Percentiles rank a stretch among this genome's conserved stretches.
These are phyloP conservation scores for Hycleus phaleratus DNA, from an alignment of 1,140 invertebrate genomes.

Conservation along the genomic window DNA sequence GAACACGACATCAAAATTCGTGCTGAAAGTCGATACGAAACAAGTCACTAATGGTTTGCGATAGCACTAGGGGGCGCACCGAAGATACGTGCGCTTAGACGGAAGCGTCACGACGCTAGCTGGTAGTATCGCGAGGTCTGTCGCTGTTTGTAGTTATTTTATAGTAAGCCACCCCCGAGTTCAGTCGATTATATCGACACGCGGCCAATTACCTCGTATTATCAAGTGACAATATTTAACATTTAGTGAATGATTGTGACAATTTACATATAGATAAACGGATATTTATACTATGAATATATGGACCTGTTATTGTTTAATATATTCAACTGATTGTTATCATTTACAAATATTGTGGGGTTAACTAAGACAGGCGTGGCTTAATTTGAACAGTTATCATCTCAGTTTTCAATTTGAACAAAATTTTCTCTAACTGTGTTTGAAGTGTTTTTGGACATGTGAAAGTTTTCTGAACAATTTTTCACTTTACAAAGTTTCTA, in stretches of 20 bases:
- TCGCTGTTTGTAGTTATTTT: constrained; percentile 8
- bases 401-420: not conserved
- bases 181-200: constrained; percentile 7
- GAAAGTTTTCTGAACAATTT: not conserved
- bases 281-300: too few species aligned
- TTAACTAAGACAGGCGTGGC: constrained; percentile 10
- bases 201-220: constrained; percentile 1
- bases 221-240: not conserved
- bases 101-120: constrained; percentile 13
- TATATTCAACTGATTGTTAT: too few species aligned
- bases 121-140: constrained; percentile 11
- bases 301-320: too few species aligned
- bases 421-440: not conserved
- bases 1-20: constrained; percentile 14
- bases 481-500: not conserved
- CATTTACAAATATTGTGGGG: not conserved
- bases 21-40: constrained; percentile 12
- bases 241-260: too few species aligned
- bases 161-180: constrained; percentile 2
- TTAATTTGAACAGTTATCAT: constrained; percentile 6
- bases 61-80: constrained; percentile 9
- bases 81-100: constrained; percentile 5
- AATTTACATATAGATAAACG: too few species aligned
- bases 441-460: constrained; percentile 5
- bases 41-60: constrained; percentile 5